These are phyloP conservation scores for Setophaga petechia DNA, from an alignment of 2,113 vertebrate species.

Conservation along the genomic window DNA sequence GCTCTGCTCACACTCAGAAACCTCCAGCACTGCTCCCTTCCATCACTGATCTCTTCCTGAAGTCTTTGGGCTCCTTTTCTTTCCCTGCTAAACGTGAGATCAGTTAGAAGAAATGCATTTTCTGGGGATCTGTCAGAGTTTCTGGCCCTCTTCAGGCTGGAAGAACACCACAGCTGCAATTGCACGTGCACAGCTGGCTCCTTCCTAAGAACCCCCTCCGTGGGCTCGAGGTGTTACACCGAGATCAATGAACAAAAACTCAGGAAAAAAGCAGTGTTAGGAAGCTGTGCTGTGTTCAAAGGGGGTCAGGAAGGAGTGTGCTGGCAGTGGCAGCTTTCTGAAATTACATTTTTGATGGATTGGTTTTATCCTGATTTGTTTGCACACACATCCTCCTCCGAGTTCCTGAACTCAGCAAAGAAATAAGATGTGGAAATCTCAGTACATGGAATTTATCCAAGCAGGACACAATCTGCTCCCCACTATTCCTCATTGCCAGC, in stretches of 20 bases:
- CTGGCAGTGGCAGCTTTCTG: background rate
- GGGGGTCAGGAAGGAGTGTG: background rate
- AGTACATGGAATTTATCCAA: background rate
- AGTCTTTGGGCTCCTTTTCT: background rate
- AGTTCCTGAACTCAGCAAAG: background rate
- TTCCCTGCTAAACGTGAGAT: background rate
- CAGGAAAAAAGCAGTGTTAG: background rate
- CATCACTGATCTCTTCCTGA: background rate
- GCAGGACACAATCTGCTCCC: background rate
- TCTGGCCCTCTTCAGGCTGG: slow-evolving; percentile 18
- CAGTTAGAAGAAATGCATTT: background rate
- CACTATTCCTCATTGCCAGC: background rate
- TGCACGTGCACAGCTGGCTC: background rate
- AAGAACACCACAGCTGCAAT: background rate
- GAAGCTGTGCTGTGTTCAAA: background rate
- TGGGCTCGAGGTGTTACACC: background rate
- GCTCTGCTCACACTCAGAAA: background rate
- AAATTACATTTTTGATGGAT: background rate
- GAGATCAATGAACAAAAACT: background rate
- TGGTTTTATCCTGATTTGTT: background rate
- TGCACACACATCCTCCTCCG: background rate
- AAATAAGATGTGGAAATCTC: background rate
- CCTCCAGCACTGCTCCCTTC: background rate
- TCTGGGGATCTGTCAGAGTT: background rate
- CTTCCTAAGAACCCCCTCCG: background rate